phyloP scores from a whole-genome alignment of 2,797 vertebrate species.

The Ctenopoma multispine region DNA sequence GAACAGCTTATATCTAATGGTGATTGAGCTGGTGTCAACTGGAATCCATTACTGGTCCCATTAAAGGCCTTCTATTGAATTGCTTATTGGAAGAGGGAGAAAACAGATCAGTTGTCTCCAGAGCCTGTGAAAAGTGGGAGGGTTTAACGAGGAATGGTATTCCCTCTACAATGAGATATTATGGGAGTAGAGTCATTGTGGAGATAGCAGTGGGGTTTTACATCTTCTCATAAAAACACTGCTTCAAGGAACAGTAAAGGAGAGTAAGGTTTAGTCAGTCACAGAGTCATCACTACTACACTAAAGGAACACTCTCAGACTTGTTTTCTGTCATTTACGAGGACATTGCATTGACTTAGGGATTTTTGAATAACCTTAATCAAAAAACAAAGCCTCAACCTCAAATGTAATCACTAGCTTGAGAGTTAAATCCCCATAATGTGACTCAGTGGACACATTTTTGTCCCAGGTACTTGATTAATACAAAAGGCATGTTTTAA shows the following conservation, averaged over 20 bases:
- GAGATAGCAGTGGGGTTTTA: slow-evolving; percentile 17
- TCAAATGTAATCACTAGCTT: no score
- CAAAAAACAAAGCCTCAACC: neutral
- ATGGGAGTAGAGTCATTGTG: slow-evolving; percentile 7
- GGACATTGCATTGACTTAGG: neutral
- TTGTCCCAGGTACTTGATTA: no score
- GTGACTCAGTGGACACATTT: no score
- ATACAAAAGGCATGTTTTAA: no score
- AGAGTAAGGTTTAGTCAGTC: slow-evolving; percentile 7
- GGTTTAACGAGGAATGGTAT: neutral
- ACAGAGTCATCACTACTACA: neutral
- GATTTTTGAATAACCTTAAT: neutral
- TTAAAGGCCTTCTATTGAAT: slow-evolving; percentile 40
- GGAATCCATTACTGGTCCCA: slow-evolving; percentile 51
- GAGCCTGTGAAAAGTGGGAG: neutral
- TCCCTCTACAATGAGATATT: slow-evolving; percentile 3
- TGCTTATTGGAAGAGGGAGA: slow-evolving; percentile 20
- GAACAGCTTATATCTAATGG: slow-evolving; percentile 48
- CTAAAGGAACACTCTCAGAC: neutral
- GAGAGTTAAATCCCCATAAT: no score
- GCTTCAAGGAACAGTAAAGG: slow-evolving; percentile 29
- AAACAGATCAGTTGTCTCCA: slow-evolving; percentile 34
- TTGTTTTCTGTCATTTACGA: slow-evolving; percentile 1
- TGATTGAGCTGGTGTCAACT: slow-evolving; percentile 54
- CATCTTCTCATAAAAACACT: slow-evolving; percentile 24